Evolutionary conservation across 1,140 invertebrate species (phyloP).

Genomic region (Hyles vespertilio): DNA sequence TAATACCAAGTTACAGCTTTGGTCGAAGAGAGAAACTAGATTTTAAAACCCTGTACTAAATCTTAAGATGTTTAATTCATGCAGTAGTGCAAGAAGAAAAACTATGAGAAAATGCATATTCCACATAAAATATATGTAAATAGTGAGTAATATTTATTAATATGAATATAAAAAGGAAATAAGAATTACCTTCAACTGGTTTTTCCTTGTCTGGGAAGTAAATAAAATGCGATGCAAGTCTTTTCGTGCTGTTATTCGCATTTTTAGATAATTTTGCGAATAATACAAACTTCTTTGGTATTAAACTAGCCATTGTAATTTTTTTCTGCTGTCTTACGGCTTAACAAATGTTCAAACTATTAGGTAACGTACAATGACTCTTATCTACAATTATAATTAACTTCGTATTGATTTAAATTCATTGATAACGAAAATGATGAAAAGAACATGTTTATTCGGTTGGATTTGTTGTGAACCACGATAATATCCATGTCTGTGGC

Average conservation of each 20-base stretch:
- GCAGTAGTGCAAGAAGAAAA: too few relatives aligned
- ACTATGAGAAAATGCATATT: too few relatives aligned
- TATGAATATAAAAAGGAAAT: background rate
- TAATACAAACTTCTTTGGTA: constrained; percentile 35
- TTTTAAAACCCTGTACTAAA: too few relatives aligned
- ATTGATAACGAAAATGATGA: constrained; percentile 25
- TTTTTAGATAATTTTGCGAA: constrained; percentile 44
- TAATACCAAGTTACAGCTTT: too few relatives aligned
- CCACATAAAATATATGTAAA: too few relatives aligned
- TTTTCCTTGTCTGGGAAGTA: constrained; percentile 61
- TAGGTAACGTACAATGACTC: constrained; percentile 43
- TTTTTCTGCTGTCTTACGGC: constrained; percentile 6
- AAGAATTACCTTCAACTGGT: constrained; percentile 52
- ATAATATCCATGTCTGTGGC: too few relatives aligned
- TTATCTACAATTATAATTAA: constrained; percentile 70
- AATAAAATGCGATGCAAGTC: constrained; percentile 61
- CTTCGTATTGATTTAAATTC: constrained; percentile 27
- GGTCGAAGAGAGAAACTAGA: too few relatives aligned
- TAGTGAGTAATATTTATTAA: background rate
- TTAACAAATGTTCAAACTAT: constrained; percentile 11
- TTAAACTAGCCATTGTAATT: constrained; percentile 45
- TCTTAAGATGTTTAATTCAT: too few relatives aligned
- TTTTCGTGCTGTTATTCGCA: constrained; percentile 48
- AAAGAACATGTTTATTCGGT: background rate
- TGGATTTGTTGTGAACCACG: background rate